Percentiles rank a stretch among this genome's conserved stretches.
Evolutionary conservation across 1,140 invertebrate species (phyloP).

Genomic region (Propsilocerus akamusi): DNA sequence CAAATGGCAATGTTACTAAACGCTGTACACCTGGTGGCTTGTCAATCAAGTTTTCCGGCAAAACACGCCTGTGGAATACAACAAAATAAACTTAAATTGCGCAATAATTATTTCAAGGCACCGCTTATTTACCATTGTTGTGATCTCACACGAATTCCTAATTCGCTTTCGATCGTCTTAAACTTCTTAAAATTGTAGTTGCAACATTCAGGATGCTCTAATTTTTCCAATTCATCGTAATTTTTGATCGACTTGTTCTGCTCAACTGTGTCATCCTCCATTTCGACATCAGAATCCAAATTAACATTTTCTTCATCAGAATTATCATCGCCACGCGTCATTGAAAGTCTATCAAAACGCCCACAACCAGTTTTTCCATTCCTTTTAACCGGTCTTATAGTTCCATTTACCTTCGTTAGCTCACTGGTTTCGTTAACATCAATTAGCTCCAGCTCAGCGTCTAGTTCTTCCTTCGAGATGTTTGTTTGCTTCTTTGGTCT

Average conservation of each 20-base stretch:
- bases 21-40: not conserved
- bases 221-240: not conserved
- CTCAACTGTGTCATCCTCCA: not conserved
- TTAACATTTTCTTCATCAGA: not conserved
- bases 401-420: too few relatives aligned
- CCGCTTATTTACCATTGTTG: not conserved
- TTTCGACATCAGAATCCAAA: not conserved
- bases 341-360: not conserved
- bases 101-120: not conserved
- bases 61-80: not conserved
- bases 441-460: not conserved
- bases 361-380: not conserved
- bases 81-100: not conserved
- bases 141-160: not conserved
- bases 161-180: not conserved
- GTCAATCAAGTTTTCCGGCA: not conserved
- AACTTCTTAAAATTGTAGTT: not conserved
- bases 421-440: too few relatives aligned
- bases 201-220: not conserved
- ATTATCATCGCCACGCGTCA: not conserved
- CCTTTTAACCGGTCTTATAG: not conserved
- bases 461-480: not conserved
- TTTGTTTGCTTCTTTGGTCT: not conserved
- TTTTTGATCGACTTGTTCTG: not conserved
- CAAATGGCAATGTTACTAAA: not conserved